A percentile compares a stretch with the other conserved stretches of the same genome.
phyloP scores from a whole-genome alignment of 2,888 invertebrate species.

The Drosophila kokeensis region DNA sequence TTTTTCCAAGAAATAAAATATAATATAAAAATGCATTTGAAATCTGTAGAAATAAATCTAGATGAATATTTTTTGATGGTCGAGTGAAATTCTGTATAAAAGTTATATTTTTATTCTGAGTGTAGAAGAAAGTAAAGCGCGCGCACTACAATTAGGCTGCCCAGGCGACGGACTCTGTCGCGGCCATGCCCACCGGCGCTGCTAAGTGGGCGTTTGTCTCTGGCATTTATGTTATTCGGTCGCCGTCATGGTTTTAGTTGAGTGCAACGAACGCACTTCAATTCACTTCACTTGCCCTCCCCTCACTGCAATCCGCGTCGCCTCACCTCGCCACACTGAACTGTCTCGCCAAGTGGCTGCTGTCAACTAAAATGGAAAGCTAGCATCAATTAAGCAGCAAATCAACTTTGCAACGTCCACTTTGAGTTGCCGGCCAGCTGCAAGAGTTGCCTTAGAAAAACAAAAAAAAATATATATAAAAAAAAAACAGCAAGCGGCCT shows the following conservation, averaged over 20 bases:
- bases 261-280: constrained; percentile 67
- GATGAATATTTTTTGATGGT: neutral
- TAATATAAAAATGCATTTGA: too few relatives aligned
- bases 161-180: constrained; percentile 18
- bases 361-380: constrained; percentile 80
- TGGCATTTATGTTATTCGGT: constrained; percentile 56
- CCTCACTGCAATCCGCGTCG: neutral
- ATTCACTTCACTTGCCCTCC: neutral
- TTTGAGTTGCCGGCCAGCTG: constrained; percentile 29
- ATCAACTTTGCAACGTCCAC: constrained; percentile 24
- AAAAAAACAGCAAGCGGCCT: constrained; percentile 12
- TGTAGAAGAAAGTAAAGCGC: constrained; percentile 15
- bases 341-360: constrained; percentile 43
- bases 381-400: constrained; percentile 74
- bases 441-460: constrained; percentile 24
- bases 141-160: constrained; percentile 62
- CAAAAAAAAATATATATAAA: neutral
- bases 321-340: neutral
- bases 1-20: too few relatives aligned
- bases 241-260: constrained; percentile 14
- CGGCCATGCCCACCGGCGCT: constrained; percentile 22
- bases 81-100: neutral
- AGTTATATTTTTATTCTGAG: neutral
- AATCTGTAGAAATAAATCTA: neutral
- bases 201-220: constrained; percentile 6